A percentile compares a stretch with the other conserved stretches of the same genome.
Conservation (phyloP, 2,113 vertebrate genomes). For the Silurus asotus region DNA sequence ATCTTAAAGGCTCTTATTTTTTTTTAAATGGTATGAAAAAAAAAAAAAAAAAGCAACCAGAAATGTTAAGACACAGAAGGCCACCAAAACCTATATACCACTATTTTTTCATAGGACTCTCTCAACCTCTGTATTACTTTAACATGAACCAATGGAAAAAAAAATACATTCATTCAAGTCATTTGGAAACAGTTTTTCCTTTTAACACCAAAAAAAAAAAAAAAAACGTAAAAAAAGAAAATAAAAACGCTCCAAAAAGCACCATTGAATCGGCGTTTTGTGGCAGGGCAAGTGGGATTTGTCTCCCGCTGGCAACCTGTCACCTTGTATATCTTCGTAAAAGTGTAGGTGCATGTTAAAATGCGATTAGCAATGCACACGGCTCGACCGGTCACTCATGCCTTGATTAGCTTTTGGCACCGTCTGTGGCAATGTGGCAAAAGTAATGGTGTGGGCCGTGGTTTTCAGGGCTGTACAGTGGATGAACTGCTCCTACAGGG, state of each 20-base stretch:
- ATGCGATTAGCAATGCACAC: conserved; percentile 58
- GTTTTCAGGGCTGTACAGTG: conserved; percentile 23
- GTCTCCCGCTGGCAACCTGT: conserved; percentile 50
- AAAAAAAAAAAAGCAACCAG: conserved; percentile 34
- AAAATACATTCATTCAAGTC: conserved; percentile 83
- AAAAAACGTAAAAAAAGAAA: conserved; percentile 69
- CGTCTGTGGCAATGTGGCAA: conserved; percentile 20
- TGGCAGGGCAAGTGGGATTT: conserved; percentile 57
- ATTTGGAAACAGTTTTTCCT: conserved; percentile 76
- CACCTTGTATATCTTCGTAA: conserved; percentile 72
- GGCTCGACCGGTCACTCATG: conserved; percentile 57
- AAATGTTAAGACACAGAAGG: conserved; percentile 68
- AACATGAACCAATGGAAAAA: conserved; percentile 63
- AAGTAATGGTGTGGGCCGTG: conserved; percentile 18
- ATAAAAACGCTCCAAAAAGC: conserved; percentile 76
- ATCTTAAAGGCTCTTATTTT: conserved; percentile 70
- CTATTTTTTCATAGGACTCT: conserved; percentile 60
- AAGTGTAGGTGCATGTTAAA: conserved; percentile 62
- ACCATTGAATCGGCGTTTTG: conserved; percentile 79
- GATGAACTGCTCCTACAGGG: conserved; percentile 8
- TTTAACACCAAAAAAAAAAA: conserved; percentile 69
- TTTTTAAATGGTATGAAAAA: conserved; percentile 52
- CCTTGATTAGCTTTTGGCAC: conserved; percentile 45
- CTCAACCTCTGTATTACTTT: conserved; percentile 67
- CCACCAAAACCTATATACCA: conserved; percentile 67